Evolutionary conservation across 2,797 vertebrate species (phyloP).

Genomic region (Anguilla obscura): DNA sequence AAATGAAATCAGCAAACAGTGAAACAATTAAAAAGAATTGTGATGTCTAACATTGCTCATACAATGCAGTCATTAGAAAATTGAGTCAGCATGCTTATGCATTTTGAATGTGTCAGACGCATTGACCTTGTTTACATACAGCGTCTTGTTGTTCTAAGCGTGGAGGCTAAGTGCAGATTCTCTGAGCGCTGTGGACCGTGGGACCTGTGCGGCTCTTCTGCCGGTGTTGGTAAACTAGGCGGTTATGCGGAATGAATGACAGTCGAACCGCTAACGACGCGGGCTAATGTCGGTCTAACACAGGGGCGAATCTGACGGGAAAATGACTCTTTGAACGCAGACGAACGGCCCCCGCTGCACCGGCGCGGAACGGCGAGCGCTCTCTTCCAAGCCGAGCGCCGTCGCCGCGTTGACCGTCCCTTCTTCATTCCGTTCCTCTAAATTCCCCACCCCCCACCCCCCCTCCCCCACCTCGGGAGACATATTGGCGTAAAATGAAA

Average conservation of each 20-base stretch:
- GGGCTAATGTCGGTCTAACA: not conserved
- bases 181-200: not conserved
- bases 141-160: not conserved
- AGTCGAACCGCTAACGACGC: not conserved
- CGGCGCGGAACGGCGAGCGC: not conserved
- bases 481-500: constrained; percentile 7
- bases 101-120: not conserved
- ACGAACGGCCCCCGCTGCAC: no score
- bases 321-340: not conserved
- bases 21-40: not conserved
- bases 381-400: not conserved
- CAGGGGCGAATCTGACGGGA: not conserved
- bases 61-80: not conserved
- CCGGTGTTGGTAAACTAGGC: not conserved
- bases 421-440: not conserved
- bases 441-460: not conserved
- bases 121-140: not conserved
- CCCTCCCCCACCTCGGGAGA: not conserved
- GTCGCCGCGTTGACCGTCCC: not conserved
- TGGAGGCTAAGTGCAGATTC: not conserved
- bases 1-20: not conserved
- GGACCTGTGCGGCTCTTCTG: not conserved
- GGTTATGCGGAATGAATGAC: not conserved
- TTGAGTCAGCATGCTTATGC: not conserved
- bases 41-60: not conserved